Evolutionary conservation across 2,888 invertebrate species (phyloP), one percentile per base, ranked within the genome.

Genomic region (Apodemia mormo): DNA sequence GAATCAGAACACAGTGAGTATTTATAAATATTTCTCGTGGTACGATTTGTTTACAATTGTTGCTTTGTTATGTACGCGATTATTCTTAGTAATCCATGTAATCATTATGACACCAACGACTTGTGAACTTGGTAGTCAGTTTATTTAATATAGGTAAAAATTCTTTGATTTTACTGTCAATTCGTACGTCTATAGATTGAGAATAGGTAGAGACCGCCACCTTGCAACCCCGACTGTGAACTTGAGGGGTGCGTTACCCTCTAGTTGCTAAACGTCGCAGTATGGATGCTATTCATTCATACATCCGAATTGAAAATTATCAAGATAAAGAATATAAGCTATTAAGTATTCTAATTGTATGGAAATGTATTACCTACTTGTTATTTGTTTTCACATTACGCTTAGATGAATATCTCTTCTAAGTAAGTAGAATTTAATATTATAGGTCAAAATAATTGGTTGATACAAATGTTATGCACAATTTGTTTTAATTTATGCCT

Each of bases 231-330:
- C 82, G 81, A 81, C 86, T 88, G 85, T 89, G 88, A 90, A 88
- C 89, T 90, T 89, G 90, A 88, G 85, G 92, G 92, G 92, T 90
- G 90, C 88, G 86, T 86, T 90, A 92, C 91, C 92, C 92, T 87
- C 85, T 77, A 75, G 70, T 68, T 74, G 49, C 49, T 64, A 61
- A 65, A 70, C 58, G 65, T 56, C 65, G 69, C 68, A 66, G 49
- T 14, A 14, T 52, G 52, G 52, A 49, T 49, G 49, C 14, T 49
- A 52, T 52, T 52, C n/a, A 52, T 52, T 52, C 52, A 52, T 52
- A 52, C 6, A 52, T 52, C 52, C n/a, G 52, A 5, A 49, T 45
- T 45, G 45, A 45, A 45, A 45, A 45, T 40, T 1, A 40, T 45
- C 12, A 45, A 45, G 45, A 45, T 45, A 45, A 45, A 45, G 45